Evolutionary conservation across 2,113 vertebrate species (phyloP), one percentile per base, ranked within the genome.

Genomic region (Onychostruthus taczanowskii): DNA sequence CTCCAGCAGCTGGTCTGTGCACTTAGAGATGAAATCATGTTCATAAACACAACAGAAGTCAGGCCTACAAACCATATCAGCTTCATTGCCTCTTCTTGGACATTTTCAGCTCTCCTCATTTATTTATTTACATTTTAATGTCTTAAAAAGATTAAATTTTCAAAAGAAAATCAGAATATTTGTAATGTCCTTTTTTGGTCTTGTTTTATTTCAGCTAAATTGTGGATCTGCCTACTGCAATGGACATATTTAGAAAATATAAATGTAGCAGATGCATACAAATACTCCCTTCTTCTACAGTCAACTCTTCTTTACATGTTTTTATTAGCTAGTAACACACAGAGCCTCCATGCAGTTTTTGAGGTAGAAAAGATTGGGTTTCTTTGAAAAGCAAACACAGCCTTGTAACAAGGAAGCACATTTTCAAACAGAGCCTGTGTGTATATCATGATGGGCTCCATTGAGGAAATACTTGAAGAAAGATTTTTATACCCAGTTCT

Each of bases 381-480:
- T 61, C 61, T 89, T 59, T 70, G 16, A 56, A 87, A 92, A 90
- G 26, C 30, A 94, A 95, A 66, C 77, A 87, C 55, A 89, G 23
- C 6, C 74, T 49, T 37, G 56, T 55, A 94, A 84, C 52, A 82
- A 91, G 61, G 58, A 73, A 31, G 44, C 9, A 37, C 1, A 0
- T 82, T 89, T 96, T 77, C 66, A 84, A 80, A 58, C 37, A 87
- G 68, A 79, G 39, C 22, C 6, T 3, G 58, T 47, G 35, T 35
- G 37, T 33, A 11, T 2, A 52, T 18, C 81, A 82, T 0, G 2
- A 72, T 5, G 18, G 24, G 41, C 49, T 87, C 62, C 70, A 89
- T 2, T 87, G 79, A 95, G 82, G 79, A 94, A 93, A 93, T 93
- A 91, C 89, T 74, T 95, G 76, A 88, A 82, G 83, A 66, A 87